phyloP scores from a whole-genome alignment of 2,113 vertebrate genomes.

The Oxyruncus cristatus region DNA sequence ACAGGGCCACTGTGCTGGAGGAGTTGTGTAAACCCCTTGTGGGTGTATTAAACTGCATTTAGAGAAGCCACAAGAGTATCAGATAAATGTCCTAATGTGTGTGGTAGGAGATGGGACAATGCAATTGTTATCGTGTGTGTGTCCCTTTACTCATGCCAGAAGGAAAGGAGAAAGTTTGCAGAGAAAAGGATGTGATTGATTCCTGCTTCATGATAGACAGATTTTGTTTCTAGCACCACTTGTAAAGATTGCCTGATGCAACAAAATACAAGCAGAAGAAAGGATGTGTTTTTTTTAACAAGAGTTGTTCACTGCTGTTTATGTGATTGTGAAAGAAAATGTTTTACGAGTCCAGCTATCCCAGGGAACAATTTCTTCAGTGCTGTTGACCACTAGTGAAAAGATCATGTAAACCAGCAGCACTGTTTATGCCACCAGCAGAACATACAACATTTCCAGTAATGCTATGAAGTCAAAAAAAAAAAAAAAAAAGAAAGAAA shows the following conservation, averaged over 20 bases:
- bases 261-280: neutral
- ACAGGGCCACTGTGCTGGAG: neutral
- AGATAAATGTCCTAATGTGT: neutral
- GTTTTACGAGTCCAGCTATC: neutral
- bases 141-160: neutral
- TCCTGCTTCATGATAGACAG: neutral
- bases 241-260: neutral
- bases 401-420: neutral
- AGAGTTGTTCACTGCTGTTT: neutral
- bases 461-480: neutral
- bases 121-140: neutral
- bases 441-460: neutral
- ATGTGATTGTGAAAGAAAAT: neutral
- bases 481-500: neutral
- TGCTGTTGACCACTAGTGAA: neutral
- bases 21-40: neutral
- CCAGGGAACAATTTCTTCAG: neutral
- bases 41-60: neutral
- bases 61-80: neutral
- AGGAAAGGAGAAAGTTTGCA: neutral
- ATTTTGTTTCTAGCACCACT: neutral
- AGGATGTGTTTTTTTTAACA: neutral
- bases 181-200: neutral
- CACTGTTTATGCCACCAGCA: neutral
- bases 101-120: neutral